phyloP scores from a whole-genome alignment of 2,888 invertebrate species.

The Plagiodera versicolora region DNA sequence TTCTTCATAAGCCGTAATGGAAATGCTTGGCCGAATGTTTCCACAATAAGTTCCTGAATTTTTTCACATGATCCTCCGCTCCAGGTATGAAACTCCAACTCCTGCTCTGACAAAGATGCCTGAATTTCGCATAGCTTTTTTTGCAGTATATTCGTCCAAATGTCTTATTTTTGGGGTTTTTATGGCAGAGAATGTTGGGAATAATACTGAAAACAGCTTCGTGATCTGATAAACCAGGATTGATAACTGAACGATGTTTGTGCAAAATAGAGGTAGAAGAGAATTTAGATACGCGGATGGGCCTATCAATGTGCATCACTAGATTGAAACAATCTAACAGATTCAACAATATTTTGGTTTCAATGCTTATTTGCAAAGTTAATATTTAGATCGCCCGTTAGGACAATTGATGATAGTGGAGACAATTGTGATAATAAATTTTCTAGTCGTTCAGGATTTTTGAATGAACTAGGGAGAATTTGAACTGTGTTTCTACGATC shows the following conservation, averaged over 20 bases:
- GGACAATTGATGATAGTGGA: neutral
- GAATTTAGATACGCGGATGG: neutral
- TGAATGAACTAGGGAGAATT: too few species aligned
- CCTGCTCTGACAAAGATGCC: conserved; percentile 4
- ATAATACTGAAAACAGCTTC: neutral
- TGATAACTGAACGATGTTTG: neutral
- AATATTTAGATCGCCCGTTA: neutral
- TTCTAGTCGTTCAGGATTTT: conserved; percentile 10
- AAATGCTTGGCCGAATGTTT: neutral
- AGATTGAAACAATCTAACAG: conserved; percentile 3
- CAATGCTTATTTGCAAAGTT: conserved; percentile 4
- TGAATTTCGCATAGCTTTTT: neutral
- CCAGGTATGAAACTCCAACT: too few species aligned
- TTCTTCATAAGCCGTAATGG: neutral
- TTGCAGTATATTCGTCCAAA: conserved; percentile 9
- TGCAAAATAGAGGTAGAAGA: conserved; percentile 1
- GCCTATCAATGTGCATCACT: conserved; percentile 2
- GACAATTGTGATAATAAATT: conserved; percentile 1
- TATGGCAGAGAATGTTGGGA: neutral
- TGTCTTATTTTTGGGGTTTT: neutral
- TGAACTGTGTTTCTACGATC: too few species aligned
- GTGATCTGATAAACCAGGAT: conserved; percentile 5
- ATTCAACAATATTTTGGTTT: conserved; percentile 6
- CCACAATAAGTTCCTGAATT: conserved; percentile 2
- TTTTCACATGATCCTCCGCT: neutral